Evolutionary conservation across 2,797 vertebrate species (phyloP), one percentile per base, ranked within the genome.

Genomic region (Falco novaeseelandiae): DNA sequence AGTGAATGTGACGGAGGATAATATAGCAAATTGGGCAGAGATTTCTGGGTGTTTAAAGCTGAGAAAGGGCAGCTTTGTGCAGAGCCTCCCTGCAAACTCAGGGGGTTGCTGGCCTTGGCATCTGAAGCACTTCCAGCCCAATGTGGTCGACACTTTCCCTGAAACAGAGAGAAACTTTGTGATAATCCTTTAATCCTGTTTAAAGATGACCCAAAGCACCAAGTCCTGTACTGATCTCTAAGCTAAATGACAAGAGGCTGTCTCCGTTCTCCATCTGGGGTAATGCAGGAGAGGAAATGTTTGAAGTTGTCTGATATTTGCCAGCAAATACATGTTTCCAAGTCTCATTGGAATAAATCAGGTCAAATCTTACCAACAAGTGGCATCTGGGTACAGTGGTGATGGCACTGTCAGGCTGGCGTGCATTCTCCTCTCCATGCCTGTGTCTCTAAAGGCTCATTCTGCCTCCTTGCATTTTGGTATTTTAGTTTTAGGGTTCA

Each of bases 101-200:
- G 19, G 25, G 54, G 19, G 14, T 3, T 10, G n/a, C 22, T 38
- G 42, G 26, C 3, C 63, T 42, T 49, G 0, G 1, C 34, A 4
- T 19, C 52, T 42, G 63, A 59, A 57, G 89, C 22, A 2, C 48
- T 51, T 3, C 0, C 48, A 86, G 54, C 58, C 32, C 2, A 0
- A 1, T 4, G n/a, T 2, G 2, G 40, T 21, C 1, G 1, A 9
- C 18, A 17, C 3, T n/a, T 1, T 0, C 17, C 44, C 12, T 30
- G 51, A n/a, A 77, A 49, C 48, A 49, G 14, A 44, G n/a, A 32
- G 46, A 23, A 81, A 38, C 55, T 52, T 14, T 22, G 7, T 25
- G 51, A 58, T 44, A n/a, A 29, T 32, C 25, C 70, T 83, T 63
- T 22, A 54, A 58, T 71, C 44, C 49, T 8, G 0, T 20, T 82